Percentiles rank a stretch among this genome's conserved stretches.
These are phyloP conservation scores for Cantharis nigra DNA, from an alignment of 2,888 invertebrate species.

Conservation along the genomic window DNA sequence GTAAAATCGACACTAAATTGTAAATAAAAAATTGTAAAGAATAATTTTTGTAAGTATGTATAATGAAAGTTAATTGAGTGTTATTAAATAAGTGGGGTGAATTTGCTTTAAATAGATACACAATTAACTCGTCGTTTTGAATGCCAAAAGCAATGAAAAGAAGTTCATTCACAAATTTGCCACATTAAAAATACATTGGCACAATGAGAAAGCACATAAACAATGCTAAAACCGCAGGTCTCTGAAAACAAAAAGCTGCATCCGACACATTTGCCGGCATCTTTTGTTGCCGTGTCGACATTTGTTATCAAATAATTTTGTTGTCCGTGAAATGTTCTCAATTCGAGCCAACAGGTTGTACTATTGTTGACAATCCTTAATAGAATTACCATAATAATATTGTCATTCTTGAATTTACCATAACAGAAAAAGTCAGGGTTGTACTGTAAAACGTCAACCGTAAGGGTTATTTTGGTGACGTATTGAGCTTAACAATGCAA, in stretches of 20 bases:
- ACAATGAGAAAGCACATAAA: constrained; percentile 42
- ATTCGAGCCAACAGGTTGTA: constrained; percentile 56
- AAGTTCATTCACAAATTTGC: constrained; percentile 45
- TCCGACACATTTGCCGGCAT: constrained; percentile 47
- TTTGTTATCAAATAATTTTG: constrained; percentile 57
- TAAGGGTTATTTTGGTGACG: constrained; percentile 50
- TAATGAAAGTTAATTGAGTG: constrained; percentile 5
- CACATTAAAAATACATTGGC: constrained; percentile 46
- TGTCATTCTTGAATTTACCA: constrained; percentile 57
- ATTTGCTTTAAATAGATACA: constrained; percentile 4
- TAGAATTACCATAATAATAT: constrained; percentile 58
- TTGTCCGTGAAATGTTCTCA: constrained; percentile 54
- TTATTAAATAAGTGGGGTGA: constrained; percentile 4
- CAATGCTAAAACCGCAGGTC: constrained; percentile 43
- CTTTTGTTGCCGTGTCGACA: constrained; percentile 49
- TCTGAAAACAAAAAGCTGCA: constrained; percentile 45
- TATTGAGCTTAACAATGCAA: constrained; percentile 50
- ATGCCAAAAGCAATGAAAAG: constrained; percentile 19
- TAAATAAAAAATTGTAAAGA: background rate
- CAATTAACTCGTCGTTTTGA: constrained; percentile 8
- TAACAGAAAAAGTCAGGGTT: constrained; percentile 50
- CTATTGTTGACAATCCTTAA: constrained; percentile 55
- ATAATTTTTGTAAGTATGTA: background rate
- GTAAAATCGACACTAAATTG: background rate
- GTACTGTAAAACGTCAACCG: constrained; percentile 41